Evolutionary conservation across 2,113 vertebrate species (phyloP).

Genomic region (Myiozetetes cayanensis): DNA sequence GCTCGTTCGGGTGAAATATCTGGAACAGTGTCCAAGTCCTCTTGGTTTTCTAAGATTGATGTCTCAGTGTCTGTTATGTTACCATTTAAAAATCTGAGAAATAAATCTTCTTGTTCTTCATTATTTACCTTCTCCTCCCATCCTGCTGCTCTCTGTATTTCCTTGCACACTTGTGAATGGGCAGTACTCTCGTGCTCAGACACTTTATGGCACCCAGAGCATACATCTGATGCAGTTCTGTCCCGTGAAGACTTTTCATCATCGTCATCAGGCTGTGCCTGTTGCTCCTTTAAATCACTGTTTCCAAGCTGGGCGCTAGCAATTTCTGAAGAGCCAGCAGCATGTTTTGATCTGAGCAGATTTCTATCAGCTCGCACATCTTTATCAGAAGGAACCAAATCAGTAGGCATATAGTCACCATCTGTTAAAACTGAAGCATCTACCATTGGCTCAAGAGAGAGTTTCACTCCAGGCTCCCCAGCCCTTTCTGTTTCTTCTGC

Average conservation of each 20-base stretch:
- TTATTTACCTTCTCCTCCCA: constrained; percentile 56
- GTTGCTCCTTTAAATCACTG: constrained; percentile 62
- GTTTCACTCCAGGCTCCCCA: neutral
- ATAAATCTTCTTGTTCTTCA: constrained; percentile 71
- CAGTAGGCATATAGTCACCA: constrained; percentile 31
- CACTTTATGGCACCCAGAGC: neutral
- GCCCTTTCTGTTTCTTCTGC: constrained; percentile 37
- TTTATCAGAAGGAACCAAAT: constrained; percentile 23
- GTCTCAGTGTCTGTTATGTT: constrained; percentile 68
- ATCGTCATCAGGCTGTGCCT: constrained; percentile 2
- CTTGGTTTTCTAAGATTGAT: constrained; percentile 49
- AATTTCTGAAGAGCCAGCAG: constrained; percentile 16
- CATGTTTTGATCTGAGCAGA: constrained; percentile 43
- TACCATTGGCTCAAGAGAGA: constrained; percentile 32
- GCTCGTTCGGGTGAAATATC: constrained; percentile 70
- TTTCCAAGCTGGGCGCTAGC: constrained; percentile 12
- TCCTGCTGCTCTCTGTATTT: constrained; percentile 56
- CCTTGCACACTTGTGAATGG: neutral
- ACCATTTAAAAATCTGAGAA: constrained; percentile 71
- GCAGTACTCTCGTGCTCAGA: neutral
- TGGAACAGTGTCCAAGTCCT: constrained; percentile 66
- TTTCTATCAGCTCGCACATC: constrained; percentile 46
- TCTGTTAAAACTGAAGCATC: constrained; percentile 47
- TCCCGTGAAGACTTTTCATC: constrained; percentile 11
- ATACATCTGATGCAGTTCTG: constrained; percentile 4